Evolutionary conservation across 2,113 vertebrate genomes (phyloP), one percentile per base, ranked within the genome.

Genomic region (Lutjanus erythropterus): DNA sequence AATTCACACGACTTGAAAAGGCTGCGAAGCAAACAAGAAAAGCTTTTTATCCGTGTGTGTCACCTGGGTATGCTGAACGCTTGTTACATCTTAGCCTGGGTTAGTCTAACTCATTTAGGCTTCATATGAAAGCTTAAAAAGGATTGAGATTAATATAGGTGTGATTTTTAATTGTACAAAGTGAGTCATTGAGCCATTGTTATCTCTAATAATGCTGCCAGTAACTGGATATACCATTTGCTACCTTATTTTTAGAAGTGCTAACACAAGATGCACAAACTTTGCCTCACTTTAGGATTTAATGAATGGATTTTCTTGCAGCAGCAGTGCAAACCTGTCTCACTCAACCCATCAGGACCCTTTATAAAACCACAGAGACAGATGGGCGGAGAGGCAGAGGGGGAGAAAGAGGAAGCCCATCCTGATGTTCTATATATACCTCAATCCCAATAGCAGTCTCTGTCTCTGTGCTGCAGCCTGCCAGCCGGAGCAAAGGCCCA

Each of bases 351-450:
- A 70, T 76, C 78, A 78, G 42, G 49, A 66, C 18, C 75, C 71
- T 82, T 60, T 61, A 49, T 37, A 77, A 79, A 90, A 52, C 52
- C 53, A 33, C 62, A 83, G 70, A 88, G 77, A 83, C 82, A 86
- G 74, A 80, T 78, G 83, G 80, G 76, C 0, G 11, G 62, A 59
- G 75, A 66, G 60, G 64, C 58, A 73, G 81, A 39, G 41, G 16
- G 56, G 61, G 58, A 78, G 65, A 61, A 71, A 75, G 73, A 78
- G 80, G 81, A 91, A 87, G 74, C 81, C 84, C 83, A 73, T 92
- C 85, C 85, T 85, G 78, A 59, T 86, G 82, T 89, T 92, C 89
- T 90, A 91, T 91, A 89, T 89, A 87, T 88, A 88, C 86, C 62
- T 55, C 77, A 88, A 64, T 82, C 81, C 83, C 84, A 89, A 86